These are phyloP conservation scores for Calycopis cecrops DNA, from an alignment of 1,140 invertebrate genomes.

Conservation along the genomic window DNA sequence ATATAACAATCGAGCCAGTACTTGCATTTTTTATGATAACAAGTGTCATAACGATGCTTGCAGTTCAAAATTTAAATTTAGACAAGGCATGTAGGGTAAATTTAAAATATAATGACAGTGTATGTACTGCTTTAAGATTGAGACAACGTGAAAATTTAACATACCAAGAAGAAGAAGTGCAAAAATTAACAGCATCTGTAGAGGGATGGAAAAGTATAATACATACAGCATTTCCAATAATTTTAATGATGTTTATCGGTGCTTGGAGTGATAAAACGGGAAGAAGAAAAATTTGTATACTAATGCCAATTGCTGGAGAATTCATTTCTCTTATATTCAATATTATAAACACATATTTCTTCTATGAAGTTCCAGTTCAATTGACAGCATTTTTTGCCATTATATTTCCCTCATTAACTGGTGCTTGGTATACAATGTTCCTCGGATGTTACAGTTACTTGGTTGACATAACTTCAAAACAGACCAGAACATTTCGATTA, in stretches of 20 bases:
- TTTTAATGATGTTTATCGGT: conserved; percentile 77
- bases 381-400: conserved; percentile 80
- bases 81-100: conserved; percentile 64
- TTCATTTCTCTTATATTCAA: conserved; percentile 85
- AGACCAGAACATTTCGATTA: conserved; percentile 86
- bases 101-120: conserved; percentile 43
- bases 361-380: conserved; percentile 84
- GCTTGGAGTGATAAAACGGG: conserved; percentile 82
- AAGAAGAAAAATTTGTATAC: conserved; percentile 87
- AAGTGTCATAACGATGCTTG: conserved; percentile 53
- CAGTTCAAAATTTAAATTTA: conserved; percentile 60
- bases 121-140: conserved; percentile 46
- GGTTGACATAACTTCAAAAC: conserved; percentile 86
- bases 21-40: conserved; percentile 58
- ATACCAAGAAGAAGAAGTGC: conserved; percentile 54
- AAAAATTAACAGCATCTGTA: conserved; percentile 78
- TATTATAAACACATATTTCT: conserved; percentile 86
- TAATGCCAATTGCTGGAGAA: conserved; percentile 87
- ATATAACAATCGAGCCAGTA: conserved; percentile 61
- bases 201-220: conserved; percentile 74
- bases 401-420: conserved; percentile 85
- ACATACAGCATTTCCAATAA: conserved; percentile 72
- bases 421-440: conserved; percentile 90
- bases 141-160: conserved; percentile 49
- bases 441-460: conserved; percentile 93